phyloP scores from a whole-genome alignment of 2,797 vertebrate genomes.

The Peromyscus nudipes region DNA sequence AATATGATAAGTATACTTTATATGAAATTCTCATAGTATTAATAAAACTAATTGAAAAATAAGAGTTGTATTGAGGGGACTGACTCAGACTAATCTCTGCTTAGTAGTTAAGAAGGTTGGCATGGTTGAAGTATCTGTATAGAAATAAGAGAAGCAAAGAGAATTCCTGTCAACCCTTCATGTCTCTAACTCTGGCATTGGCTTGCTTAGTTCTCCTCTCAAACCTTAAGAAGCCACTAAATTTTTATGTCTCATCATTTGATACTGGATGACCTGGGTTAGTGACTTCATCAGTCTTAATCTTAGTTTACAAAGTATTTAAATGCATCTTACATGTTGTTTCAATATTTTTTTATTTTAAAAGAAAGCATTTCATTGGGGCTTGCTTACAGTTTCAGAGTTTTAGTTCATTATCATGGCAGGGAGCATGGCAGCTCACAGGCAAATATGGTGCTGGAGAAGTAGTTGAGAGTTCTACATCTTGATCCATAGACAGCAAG shows the following conservation, averaged over 20 bases:
- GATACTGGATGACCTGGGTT: neutral
- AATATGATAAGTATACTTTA: neutral
- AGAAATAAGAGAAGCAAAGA: neutral
- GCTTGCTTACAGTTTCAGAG: neutral
- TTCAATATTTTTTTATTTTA: neutral
- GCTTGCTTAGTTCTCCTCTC: neutral
- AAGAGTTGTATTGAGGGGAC: neutral
- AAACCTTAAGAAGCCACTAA: neutral
- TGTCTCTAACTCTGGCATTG: neutral
- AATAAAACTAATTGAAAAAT: neutral
- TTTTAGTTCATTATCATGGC: neutral
- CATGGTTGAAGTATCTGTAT: fast-evolving
- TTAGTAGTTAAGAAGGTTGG: neutral
- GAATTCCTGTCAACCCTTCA: neutral
- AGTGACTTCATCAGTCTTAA: neutral
- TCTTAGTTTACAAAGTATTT: conserved; percentile 1
- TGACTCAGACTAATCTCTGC: neutral
- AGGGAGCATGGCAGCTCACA: too few species aligned
- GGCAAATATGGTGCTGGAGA: neutral
- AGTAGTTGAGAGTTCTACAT: neutral
- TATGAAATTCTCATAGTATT: neutral
- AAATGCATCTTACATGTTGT: neutral
- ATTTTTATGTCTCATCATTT: neutral
- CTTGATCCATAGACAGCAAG: neutral
- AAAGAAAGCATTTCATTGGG: too few species aligned